A percentile compares a stretch with the other conserved stretches of the same genome.
These are phyloP conservation scores for Harpagifer antarcticus DNA, from an alignment of 2,797 vertebrate genomes.

Conservation along the genomic window DNA sequence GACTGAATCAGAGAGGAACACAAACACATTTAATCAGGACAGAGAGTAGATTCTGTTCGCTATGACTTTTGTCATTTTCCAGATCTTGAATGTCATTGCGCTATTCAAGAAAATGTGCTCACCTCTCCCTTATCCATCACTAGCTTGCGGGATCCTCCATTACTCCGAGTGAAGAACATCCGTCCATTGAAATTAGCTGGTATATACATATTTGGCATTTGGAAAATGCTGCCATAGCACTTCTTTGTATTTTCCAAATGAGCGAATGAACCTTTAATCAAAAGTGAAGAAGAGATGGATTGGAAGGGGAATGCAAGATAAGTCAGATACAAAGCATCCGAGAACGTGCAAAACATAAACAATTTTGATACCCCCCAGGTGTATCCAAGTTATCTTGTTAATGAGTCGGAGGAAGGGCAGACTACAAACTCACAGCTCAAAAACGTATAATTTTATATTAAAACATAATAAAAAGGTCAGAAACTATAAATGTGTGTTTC, in stretches of 20 bases:
- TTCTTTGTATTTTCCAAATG: fast-evolving
- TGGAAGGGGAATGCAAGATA: not conserved
- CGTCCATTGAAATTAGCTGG: fast-evolving
- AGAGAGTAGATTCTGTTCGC: not conserved
- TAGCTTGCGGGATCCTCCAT: not conserved
- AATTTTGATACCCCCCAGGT: not conserved
- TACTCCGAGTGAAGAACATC: slow-evolving; percentile 42
- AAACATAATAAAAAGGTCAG: not conserved
- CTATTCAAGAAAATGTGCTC: slow-evolving; percentile 4
- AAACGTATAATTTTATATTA: too few species aligned
- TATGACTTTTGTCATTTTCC: not conserved
- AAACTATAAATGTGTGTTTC: not conserved
- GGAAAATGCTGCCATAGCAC: slow-evolving; percentile 30
- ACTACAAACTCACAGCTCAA: too few species aligned
- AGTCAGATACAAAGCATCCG: not conserved
- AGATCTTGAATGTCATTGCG: not conserved
- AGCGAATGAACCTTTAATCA: slow-evolving; percentile 9
- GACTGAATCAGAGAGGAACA: slow-evolving; percentile 35
- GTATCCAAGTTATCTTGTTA: too few species aligned
- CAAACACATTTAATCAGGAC: slow-evolving; percentile 5
- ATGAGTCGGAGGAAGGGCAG: too few species aligned
- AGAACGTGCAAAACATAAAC: not conserved
- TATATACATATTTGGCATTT: fast-evolving
- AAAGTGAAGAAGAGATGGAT: not conserved
- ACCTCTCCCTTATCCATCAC: slow-evolving; percentile 40